Evolutionary conservation across 2,797 vertebrate genomes (phyloP).

Genomic region (Chelidonichthys spinosus): DNA sequence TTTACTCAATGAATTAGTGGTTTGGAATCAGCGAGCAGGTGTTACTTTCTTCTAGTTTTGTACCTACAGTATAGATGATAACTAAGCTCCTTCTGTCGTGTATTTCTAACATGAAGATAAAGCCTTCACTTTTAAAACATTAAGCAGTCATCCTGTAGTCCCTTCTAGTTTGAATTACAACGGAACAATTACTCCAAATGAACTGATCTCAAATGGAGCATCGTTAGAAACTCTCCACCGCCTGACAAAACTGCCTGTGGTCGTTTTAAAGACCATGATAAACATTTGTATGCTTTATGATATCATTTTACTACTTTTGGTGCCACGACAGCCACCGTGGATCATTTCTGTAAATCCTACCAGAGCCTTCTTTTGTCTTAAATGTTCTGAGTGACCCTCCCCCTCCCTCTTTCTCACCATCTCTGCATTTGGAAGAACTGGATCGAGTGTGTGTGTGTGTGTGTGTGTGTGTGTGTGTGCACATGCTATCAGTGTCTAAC

Average conservation of each 20-base stretch:
- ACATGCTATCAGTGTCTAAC: slow-evolving; percentile 70
- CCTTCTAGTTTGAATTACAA: neutral
- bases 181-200: neutral
- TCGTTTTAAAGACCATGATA: slow-evolving; percentile 1
- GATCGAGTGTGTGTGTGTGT: slow-evolving; percentile 23
- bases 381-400: slow-evolving; percentile 4
- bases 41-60: neutral
- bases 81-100: neutral
- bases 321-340: neutral
- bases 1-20: neutral
- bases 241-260: neutral
- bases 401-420: neutral
- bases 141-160: neutral
- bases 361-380: slow-evolving; percentile 17
- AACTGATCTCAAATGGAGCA: neutral
- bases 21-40: neutral
- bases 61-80: neutral
- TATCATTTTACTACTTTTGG: neutral
- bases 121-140: neutral
- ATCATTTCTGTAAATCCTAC: slow-evolving; percentile 13
- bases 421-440: slow-evolving; percentile 35
- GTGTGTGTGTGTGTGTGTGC: slow-evolving; percentile 4
- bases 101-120: neutral
- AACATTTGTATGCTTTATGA: slow-evolving; percentile 5
- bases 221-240: neutral